These are phyloP conservation scores for Protobothrops flavoviridis DNA, from an alignment of 2,113 vertebrate species.

Conservation along the genomic window DNA sequence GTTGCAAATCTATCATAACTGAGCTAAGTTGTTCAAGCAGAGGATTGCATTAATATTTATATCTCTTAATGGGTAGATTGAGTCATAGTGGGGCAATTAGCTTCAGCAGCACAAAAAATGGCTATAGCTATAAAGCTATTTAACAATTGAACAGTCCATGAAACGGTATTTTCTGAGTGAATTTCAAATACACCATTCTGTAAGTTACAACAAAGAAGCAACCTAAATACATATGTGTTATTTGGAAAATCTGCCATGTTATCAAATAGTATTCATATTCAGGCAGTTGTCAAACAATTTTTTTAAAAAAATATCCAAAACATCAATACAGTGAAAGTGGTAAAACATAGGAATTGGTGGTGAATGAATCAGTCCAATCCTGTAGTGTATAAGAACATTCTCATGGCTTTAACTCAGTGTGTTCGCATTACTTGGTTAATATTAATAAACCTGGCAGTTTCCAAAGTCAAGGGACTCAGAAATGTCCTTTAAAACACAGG, in stretches of 20 bases:
- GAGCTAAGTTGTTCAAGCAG: constrained; percentile 3
- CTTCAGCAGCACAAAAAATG: neutral
- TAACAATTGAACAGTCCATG: neutral
- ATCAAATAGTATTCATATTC: neutral
- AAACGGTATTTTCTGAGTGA: neutral
- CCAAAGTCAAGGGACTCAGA: neutral
- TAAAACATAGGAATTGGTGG: neutral
- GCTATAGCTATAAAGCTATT: neutral
- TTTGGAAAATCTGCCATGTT: neutral
- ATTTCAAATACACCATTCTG: neutral
- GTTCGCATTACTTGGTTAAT: neutral
- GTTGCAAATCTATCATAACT: constrained; percentile 11
- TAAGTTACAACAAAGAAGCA: neutral
- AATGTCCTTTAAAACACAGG: neutral
- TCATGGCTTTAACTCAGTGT: neutral
- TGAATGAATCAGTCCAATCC: neutral
- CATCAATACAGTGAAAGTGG: neutral
- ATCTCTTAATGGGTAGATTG: neutral
- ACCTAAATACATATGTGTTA: neutral
- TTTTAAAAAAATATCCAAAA: neutral
- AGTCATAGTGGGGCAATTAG: constrained; percentile 13
- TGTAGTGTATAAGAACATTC: neutral
- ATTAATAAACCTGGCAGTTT: neutral
- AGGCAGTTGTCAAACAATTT: neutral
- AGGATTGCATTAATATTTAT: constrained; percentile 8